phyloP scores from a whole-genome alignment of 2,888 invertebrate genomes.

The Petrophora chlorosata region DNA sequence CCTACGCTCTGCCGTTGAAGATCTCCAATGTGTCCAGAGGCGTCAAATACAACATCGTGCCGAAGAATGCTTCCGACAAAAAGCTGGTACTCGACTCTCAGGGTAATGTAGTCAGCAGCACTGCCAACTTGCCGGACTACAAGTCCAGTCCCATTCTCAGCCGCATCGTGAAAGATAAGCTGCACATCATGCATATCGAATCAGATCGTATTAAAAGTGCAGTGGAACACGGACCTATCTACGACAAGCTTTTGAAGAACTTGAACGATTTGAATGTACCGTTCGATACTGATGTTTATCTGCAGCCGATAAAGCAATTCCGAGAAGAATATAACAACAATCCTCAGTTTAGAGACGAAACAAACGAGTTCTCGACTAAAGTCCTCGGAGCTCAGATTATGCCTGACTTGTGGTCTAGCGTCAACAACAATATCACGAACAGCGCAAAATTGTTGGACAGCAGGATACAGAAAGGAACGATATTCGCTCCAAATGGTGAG shows the following conservation, averaged over 20 bases:
- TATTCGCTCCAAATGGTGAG: slow-evolving; percentile 80
- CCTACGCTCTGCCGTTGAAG: slow-evolving; percentile 76
- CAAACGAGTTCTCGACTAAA: slow-evolving; percentile 77
- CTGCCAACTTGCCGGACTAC: slow-evolving; percentile 76
- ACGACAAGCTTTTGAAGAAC: slow-evolving; percentile 82
- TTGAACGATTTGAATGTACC: slow-evolving; percentile 80
- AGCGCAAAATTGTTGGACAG: slow-evolving; percentile 70
- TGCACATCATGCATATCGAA: slow-evolving; percentile 80
- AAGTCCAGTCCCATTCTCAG: slow-evolving; percentile 78
- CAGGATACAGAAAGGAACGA: slow-evolving; percentile 76
- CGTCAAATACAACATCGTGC: slow-evolving; percentile 77
- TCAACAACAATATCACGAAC: slow-evolving; percentile 73
- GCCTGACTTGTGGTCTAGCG: slow-evolving; percentile 68
- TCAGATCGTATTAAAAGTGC: slow-evolving; percentile 84
- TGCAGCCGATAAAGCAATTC: slow-evolving; percentile 82
- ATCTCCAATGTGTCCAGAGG: slow-evolving; percentile 77
- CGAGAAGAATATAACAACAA: slow-evolving; percentile 81
- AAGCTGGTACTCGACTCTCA: slow-evolving; percentile 76
- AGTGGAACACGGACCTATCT: slow-evolving; percentile 83
- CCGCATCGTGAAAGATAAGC: slow-evolving; percentile 75
- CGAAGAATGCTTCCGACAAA: slow-evolving; percentile 79
- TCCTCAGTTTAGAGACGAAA: slow-evolving; percentile 81
- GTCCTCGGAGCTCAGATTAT: slow-evolving; percentile 73
- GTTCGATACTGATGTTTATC: slow-evolving; percentile 77
- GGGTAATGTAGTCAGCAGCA: slow-evolving; percentile 78